Evolutionary conservation across 2,888 invertebrate genomes (phyloP), one percentile per base, ranked within the genome.

Genomic region (Yponomeuta cagnagella): DNA sequence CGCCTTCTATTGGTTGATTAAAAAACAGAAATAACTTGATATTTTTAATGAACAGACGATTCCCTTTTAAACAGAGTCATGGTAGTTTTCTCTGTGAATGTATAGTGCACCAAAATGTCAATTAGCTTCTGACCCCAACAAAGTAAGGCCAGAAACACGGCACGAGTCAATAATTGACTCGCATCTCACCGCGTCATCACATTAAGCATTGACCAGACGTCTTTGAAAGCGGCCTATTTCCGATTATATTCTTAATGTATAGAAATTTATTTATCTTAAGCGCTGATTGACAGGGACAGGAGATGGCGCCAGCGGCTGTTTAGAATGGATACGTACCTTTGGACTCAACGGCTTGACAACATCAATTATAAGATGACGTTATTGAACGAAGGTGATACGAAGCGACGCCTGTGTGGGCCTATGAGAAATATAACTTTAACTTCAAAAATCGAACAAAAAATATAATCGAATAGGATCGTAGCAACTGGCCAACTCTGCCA

Each of bases 141-240:
- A 65, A 65, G 65, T 65, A 33, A 23, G 65, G 65, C 65, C 4
- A 3, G 31, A 33, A 15, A 58, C 52, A 58, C 15, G 79, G 87
- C 91, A 90, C 90, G 90, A 83, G 90, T 91, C 90, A 88, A 86
- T 88, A 84, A 79, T 80, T 87, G 86, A 89, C 83, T 85, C 89
- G 90, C 90, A 85, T 87, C 90, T 91, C 87, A 81, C 88, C 87
- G 85, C 84, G 84, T 89, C 87, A 84, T 86, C 86, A 82, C 86
- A 88, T 88, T 85, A 86, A 68, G 71, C 71, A 68, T 68, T 71
- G 31, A 37, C 64, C 67, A 67, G 70, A 66, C 70, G 85, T 85
- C 88, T 88, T 87, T 86, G 85, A 91, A 86, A 89, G 89, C 86
- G 85, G 87, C 83, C 90, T 90, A 90, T 89, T 90, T 90, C 89